phyloP scores from a whole-genome alignment of 2,113 vertebrate species.

The Varanus komodoensis region DNA sequence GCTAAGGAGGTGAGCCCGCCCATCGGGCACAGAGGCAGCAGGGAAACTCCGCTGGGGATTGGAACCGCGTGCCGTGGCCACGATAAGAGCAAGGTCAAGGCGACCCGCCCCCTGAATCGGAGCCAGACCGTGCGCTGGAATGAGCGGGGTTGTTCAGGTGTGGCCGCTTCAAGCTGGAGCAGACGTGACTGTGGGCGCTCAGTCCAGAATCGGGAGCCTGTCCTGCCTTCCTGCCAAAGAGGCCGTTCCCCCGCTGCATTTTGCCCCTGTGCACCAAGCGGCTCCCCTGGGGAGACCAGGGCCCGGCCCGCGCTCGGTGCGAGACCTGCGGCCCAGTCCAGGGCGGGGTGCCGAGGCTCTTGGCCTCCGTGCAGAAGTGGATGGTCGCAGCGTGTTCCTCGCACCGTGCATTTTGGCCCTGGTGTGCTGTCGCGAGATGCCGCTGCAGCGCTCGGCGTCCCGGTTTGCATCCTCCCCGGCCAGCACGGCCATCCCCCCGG shows the following conservation, averaged over 20 bases:
- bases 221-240: not conserved
- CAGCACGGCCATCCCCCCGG: no score
- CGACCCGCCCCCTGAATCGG: not conserved
- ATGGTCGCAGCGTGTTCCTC: not conserved
- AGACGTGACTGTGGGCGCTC: not conserved
- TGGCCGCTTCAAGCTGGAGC: not conserved
- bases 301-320: no score
- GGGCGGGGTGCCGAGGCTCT: no score
- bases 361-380: not conserved
- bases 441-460: no score
- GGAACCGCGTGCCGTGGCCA: not conserved
- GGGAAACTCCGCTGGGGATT: not conserved
- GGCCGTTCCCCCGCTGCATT: not conserved
- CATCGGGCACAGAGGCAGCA: not conserved
- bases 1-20: slow-evolving; percentile 90
- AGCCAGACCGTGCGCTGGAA: not conserved
- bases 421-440: not conserved
- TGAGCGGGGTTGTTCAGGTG: not conserved
- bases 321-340: no score
- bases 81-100: not conserved
- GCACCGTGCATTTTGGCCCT: not conserved
- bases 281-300: not conserved
- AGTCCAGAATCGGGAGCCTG: not conserved
- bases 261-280: not conserved
- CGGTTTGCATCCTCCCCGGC: no score